Evolutionary conservation across 2,797 vertebrate genomes (phyloP).

Genomic region (Acanthurus lineatus): DNA sequence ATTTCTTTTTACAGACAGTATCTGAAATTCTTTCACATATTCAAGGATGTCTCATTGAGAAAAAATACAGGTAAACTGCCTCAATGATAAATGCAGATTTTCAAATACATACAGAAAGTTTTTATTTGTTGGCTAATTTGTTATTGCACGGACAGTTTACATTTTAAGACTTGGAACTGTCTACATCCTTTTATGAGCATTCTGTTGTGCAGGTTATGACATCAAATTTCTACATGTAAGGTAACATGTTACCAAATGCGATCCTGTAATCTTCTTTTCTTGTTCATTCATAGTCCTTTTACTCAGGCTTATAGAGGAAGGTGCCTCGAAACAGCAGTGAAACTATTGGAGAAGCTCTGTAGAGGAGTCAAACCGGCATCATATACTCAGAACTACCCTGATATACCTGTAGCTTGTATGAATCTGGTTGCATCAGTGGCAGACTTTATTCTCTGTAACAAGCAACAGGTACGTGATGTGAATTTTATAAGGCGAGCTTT

Average conservation of each 20-base stretch:
- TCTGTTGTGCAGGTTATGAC: background rate
- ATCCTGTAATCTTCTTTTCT: background rate
- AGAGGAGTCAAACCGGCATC: background rate
- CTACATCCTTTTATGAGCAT: background rate
- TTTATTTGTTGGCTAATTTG: background rate
- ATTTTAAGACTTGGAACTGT: background rate
- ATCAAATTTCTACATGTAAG: background rate
- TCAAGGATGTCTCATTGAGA: constrained; percentile 70
- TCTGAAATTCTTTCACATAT: constrained; percentile 65
- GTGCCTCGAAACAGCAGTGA: constrained; percentile 79
- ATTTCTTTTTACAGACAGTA: constrained; percentile 65
- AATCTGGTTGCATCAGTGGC: constrained; percentile 78
- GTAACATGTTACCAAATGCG: background rate
- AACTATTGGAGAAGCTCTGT: constrained; percentile 86
- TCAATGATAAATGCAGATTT: background rate
- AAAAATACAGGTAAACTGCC: constrained; percentile 80
- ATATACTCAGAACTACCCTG: fast-evolving
- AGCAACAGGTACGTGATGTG: constrained; percentile 64
- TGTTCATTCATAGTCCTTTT: constrained; percentile 57
- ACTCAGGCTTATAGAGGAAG: constrained; percentile 56
- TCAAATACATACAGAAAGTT: background rate
- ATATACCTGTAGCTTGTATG: constrained; percentile 78
- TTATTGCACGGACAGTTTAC: background rate
- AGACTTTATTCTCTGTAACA: constrained; percentile 55
- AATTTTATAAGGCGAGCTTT: background rate